Conservation (phyloP, 2,113 vertebrate genomes). For the Trogon melanurus region DNA sequence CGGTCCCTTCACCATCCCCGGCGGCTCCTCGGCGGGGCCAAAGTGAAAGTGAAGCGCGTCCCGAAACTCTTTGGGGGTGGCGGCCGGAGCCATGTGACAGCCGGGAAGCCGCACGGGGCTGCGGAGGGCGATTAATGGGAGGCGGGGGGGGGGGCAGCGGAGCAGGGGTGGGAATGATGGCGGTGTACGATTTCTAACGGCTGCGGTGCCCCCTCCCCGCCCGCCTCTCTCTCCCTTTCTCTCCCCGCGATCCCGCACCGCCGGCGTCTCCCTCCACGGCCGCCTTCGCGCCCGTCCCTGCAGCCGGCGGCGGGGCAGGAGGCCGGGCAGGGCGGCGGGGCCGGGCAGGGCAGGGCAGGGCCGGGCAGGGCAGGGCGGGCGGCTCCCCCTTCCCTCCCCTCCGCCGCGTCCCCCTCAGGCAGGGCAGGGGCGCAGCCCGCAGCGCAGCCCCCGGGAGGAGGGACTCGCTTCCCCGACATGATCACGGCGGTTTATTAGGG, state of each 20-base stretch:
- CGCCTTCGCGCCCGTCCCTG: not conserved
- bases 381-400: not conserved
- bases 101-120: not conserved
- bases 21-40: not conserved
- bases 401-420: not conserved
- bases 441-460: not conserved
- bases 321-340: not conserved
- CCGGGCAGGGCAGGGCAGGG: not conserved
- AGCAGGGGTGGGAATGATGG: too few species aligned
- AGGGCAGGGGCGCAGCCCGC: not conserved
- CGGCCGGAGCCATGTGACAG: constrained; percentile 27
- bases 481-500: not conserved
- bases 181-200: not conserved
- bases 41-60: constrained; percentile 65
- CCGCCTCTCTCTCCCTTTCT: not conserved
- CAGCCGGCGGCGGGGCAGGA: not conserved
- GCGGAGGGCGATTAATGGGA: not conserved
- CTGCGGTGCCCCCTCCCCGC: not conserved
- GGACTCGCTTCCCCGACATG: not conserved
- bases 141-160: not conserved
- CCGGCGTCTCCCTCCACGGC: not conserved
- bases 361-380: too few species aligned
- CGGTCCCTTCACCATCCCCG: not conserved
- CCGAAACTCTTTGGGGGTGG: constrained; percentile 1
- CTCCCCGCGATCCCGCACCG: not conserved